These are phyloP conservation scores for Temnopleurus reevesii DNA, from an alignment of 53 echinoderm and acorn worm genomes.

Conservation along the genomic window DNA sequence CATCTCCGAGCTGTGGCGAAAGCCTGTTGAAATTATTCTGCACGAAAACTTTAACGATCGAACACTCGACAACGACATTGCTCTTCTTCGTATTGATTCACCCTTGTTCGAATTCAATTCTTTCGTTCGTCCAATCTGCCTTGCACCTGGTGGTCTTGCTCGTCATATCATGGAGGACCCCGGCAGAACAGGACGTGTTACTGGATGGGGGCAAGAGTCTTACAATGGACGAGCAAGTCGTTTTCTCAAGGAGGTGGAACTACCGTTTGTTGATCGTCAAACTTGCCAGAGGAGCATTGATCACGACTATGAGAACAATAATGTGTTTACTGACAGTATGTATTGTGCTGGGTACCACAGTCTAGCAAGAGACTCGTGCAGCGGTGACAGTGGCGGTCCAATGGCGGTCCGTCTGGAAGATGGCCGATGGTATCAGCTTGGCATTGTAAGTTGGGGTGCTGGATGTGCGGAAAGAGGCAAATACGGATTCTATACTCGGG, in stretches of 20 bases:
- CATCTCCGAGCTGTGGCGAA: background rate
- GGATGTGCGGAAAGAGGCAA: background rate
- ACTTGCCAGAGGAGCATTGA: background rate
- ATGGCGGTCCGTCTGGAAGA: background rate
- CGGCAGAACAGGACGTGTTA: background rate
- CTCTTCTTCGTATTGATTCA: background rate
- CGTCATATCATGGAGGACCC: background rate
- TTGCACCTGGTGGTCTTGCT: background rate
- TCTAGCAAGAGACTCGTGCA: background rate
- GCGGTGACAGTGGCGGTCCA: background rate
- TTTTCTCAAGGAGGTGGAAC: background rate
- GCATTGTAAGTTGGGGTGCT: background rate
- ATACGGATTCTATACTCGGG: background rate
- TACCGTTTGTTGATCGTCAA: background rate
- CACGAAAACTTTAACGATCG: background rate
- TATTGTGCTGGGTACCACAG: background rate
- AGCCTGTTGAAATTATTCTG: background rate
- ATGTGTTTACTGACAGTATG: background rate
- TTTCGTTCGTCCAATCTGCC: background rate
- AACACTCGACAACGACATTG: background rate
- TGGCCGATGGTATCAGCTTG: background rate
- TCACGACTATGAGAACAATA: background rate
- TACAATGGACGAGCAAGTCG: background rate
- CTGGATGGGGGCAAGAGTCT: background rate
- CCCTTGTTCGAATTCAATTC: background rate